phyloP scores from a whole-genome alignment of 2,888 invertebrate genomes.

The Dryococelus australis region DNA sequence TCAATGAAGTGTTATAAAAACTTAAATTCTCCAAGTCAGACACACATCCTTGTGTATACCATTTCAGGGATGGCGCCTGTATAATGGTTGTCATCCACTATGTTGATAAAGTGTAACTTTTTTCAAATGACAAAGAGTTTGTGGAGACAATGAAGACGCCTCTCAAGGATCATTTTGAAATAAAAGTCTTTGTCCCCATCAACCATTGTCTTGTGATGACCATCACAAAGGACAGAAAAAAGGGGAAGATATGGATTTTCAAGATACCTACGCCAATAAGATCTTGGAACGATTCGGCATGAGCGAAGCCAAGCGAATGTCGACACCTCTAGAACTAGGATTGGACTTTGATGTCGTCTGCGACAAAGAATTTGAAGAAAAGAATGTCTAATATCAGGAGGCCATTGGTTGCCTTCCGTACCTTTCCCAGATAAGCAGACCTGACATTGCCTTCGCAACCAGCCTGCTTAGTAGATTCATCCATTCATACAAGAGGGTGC shows the following conservation, averaged over 20 bases:
- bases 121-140: neutral
- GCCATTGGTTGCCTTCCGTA: too few species aligned
- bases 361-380: too few species aligned
- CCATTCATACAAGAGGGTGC: too few species aligned
- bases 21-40: neutral
- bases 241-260: neutral
- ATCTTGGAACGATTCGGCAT: neutral
- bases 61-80: neutral
- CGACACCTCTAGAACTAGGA: neutral
- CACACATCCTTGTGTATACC: neutral
- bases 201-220: neutral
- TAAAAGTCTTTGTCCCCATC: neutral
- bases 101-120: neutral
- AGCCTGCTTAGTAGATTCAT: too few species aligned
- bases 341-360: too few species aligned
- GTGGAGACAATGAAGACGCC: neutral
- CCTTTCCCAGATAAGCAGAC: too few species aligned
- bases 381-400: too few species aligned
- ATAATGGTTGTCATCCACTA: neutral
- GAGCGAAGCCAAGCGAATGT: neutral
- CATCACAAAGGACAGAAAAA: neutral
- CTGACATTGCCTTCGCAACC: too few species aligned
- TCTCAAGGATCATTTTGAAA: neutral
- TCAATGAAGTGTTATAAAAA: neutral
- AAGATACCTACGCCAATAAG: conserved; percentile 22